phyloP scores from a whole-genome alignment of 2,888 invertebrate genomes.

The Argyresthia goedartella region DNA sequence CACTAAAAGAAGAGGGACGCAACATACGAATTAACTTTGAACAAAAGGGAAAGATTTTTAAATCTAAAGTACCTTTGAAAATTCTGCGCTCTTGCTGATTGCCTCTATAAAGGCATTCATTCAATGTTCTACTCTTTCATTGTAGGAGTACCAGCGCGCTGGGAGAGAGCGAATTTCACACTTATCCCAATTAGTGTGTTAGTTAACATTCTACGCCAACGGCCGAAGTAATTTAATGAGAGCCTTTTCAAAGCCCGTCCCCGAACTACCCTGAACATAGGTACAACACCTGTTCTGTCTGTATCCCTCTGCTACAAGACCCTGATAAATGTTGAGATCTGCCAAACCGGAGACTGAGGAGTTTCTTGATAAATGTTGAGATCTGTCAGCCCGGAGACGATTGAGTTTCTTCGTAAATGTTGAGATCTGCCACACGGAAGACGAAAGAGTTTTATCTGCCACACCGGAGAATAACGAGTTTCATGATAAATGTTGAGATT shows the following conservation, averaged over 20 bases:
- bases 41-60: neutral
- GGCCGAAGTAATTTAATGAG: constrained; percentile 10
- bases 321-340: too few relatives aligned
- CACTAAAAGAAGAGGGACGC: too few relatives aligned
- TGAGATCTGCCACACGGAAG: too few relatives aligned
- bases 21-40: neutral
- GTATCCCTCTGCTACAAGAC: too few relatives aligned
- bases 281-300: too few relatives aligned
- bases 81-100: constrained; percentile 34
- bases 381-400: too few relatives aligned
- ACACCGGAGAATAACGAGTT: too few relatives aligned
- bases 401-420: too few relatives aligned
- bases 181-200: constrained; percentile 10
- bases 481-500: too few relatives aligned
- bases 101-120: constrained; percentile 55
- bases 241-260: constrained; percentile 3
- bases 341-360: too few relatives aligned
- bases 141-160: neutral
- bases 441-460: too few relatives aligned
- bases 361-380: too few relatives aligned
- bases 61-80: constrained; percentile 18
- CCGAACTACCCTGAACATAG: neutral
- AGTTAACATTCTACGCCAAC: constrained; percentile 6
- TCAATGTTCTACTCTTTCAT: constrained; percentile 36
- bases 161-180: constrained; percentile 8